phyloP scores from a whole-genome alignment of 1,140 invertebrate genomes.

The Helicoverpa zea region DNA sequence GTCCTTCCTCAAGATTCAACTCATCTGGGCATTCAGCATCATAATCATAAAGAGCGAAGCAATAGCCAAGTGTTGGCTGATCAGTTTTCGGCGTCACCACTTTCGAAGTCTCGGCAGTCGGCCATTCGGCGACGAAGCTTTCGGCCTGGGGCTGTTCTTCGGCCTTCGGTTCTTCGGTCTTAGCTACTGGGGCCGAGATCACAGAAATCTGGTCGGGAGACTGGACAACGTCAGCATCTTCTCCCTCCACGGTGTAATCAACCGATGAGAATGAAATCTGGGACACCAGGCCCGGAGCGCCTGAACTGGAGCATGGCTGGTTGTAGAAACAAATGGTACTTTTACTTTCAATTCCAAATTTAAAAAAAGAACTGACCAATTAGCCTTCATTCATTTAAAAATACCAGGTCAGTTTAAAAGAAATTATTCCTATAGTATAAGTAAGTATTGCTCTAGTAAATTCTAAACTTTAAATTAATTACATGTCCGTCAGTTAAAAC shows the following conservation, averaged over 20 bases:
- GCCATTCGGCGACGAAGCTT: slow-evolving; percentile 19
- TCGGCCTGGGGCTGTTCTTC: slow-evolving; percentile 60
- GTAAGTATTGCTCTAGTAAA: too few species aligned
- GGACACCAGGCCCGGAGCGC: slow-evolving; percentile 87
- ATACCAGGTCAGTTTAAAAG: too few species aligned
- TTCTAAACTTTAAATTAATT: too few species aligned
- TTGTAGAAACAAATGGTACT: not conserved
- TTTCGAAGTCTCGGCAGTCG: slow-evolving; percentile 3
- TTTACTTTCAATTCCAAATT: not conserved
- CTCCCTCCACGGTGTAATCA: slow-evolving; percentile 96
- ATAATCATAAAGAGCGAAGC: slow-evolving; percentile 96
- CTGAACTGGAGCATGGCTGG: slow-evolving; percentile 66
- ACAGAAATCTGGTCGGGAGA: slow-evolving; percentile 90
- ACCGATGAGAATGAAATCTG: slow-evolving; percentile 97
- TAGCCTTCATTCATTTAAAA: too few species aligned
- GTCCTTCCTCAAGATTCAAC: slow-evolving; percentile 95
- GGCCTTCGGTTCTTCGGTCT: slow-evolving; percentile 71
- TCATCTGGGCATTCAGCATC: slow-evolving; percentile 96
- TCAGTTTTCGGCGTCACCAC: slow-evolving; percentile 56
- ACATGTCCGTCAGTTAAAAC: too few species aligned
- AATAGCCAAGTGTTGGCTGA: slow-evolving; percentile 88
- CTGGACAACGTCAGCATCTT: slow-evolving; percentile 89
- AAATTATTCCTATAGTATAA: too few species aligned
- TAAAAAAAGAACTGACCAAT: too few species aligned
- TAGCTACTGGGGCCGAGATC: slow-evolving; percentile 86